A percentile compares a stretch with the other conserved stretches of the same genome.
phyloP scores from a whole-genome alignment of 2,888 invertebrate species.

The Cloeon dipterum region DNA sequence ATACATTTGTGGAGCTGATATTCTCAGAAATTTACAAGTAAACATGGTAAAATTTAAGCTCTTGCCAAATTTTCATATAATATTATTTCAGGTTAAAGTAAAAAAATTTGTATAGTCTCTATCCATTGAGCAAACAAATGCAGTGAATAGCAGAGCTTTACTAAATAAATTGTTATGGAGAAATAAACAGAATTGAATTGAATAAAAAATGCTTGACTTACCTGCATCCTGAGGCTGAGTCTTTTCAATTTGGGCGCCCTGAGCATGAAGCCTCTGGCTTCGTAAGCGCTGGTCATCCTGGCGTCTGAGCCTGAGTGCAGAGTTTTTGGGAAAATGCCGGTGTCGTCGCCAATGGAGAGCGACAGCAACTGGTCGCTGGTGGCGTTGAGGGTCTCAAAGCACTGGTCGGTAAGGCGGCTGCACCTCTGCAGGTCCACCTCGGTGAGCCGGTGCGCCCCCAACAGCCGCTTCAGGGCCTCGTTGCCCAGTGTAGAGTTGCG shows the following conservation, averaged over 20 bases:
- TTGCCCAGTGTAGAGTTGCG: constrained; percentile 48
- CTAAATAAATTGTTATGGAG: no score
- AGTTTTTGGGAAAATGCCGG: constrained; percentile 30
- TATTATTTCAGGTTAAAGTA: no score
- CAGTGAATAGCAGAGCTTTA: no score
- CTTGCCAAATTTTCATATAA: no score
- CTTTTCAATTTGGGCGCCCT: constrained; percentile 32
- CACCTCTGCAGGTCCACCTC: constrained; percentile 58
- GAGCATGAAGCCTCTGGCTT: constrained; percentile 25
- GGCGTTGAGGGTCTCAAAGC: constrained; percentile 40
- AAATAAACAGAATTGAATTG: no score
- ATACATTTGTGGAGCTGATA: no score
- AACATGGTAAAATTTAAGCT: no score
- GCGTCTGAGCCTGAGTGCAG: constrained; percentile 9
- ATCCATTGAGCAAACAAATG: no score
- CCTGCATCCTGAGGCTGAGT: constrained; percentile 31
- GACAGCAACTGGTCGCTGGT: constrained; percentile 43
- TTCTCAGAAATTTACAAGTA: no score
- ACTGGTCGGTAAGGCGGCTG: constrained; percentile 33
- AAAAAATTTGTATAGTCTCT: no score
- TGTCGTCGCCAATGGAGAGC: constrained; percentile 44
- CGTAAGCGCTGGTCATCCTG: constrained; percentile 5
- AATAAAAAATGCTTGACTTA: no score
- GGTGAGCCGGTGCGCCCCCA: constrained; percentile 47
- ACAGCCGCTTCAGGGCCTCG: constrained; percentile 37